Percentiles rank a stretch among this genome's conserved stretches.
Evolutionary conservation across 2,888 invertebrate genomes (phyloP).

Genomic region (Melangyna quadrimaculata): DNA sequence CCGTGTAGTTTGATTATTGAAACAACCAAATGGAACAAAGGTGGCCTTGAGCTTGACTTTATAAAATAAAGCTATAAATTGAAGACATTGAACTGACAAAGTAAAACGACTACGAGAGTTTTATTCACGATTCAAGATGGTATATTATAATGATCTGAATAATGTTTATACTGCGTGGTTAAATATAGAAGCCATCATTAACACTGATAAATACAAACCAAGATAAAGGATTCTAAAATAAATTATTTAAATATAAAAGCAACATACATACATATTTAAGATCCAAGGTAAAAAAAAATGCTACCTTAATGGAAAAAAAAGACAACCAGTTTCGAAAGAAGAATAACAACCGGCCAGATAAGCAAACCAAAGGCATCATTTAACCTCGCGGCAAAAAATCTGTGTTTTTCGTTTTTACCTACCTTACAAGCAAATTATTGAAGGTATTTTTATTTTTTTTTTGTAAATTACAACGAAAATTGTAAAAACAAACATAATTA

Average conservation of each 20-base stretch:
- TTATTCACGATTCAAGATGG: too few species aligned
- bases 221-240: neutral
- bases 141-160: too few species aligned
- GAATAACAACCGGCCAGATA: neutral
- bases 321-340: constrained; percentile 2
- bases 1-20: too few species aligned
- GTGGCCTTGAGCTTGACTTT: too few species aligned
- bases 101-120: too few species aligned
- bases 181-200: too few species aligned
- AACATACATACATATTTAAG: neutral
- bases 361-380: neutral
- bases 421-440: neutral
- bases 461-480: neutral
- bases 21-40: too few species aligned
- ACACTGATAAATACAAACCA: neutral
- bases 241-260: neutral
- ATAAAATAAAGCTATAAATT: too few species aligned
- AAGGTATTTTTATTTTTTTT: neutral
- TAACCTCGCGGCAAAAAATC: neutral
- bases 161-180: too few species aligned
- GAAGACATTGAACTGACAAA: too few species aligned
- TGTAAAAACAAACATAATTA: neutral
- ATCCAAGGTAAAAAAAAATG: neutral
- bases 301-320: too few species aligned
- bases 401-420: neutral